Evolutionary conservation across 1,140 invertebrate genomes (phyloP).

Genomic region (Trichonephila clavata): DNA sequence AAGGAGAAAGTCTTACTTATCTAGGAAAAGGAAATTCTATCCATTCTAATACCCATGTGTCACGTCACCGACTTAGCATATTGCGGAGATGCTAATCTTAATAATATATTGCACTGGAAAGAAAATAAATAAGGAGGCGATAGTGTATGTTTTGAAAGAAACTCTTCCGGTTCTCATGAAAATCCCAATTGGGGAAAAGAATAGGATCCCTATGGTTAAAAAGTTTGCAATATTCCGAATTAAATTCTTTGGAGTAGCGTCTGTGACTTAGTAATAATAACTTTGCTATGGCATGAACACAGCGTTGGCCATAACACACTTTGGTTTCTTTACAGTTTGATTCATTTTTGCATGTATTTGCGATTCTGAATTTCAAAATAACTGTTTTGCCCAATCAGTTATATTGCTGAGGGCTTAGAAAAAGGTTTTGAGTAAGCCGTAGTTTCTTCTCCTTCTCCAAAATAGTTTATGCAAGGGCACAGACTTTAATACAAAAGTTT

Average conservation of each 20-base stretch:
- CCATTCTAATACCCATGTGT: constrained; percentile 48
- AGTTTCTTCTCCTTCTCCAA: no score
- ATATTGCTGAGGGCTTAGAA: no score
- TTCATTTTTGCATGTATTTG: no score
- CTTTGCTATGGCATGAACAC: no score
- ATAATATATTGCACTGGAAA: constrained; percentile 54
- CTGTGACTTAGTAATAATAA: background rate
- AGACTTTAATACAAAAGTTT: no score
- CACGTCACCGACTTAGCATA: constrained; percentile 66
- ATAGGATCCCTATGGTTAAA: background rate
- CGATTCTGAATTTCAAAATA: no score
- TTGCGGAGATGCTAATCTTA: constrained; percentile 57
- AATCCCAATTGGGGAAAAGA: background rate
- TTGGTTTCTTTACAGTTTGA: no score
- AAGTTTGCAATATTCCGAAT: constrained; percentile 1
- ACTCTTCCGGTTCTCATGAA: background rate
- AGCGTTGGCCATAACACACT: no score
- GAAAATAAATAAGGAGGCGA: constrained; percentile 51
- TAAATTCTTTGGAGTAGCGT: background rate
- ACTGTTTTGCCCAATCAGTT: no score
- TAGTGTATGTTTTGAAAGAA: constrained; percentile 25
- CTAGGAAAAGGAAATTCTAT: constrained; percentile 17
- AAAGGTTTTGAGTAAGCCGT: no score
- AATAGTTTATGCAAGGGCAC: no score
- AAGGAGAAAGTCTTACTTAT: constrained; percentile 58